These are phyloP conservation scores for Drosophila mimetica DNA, from an alignment of 2,888 invertebrate species.

Conservation along the genomic window DNA sequence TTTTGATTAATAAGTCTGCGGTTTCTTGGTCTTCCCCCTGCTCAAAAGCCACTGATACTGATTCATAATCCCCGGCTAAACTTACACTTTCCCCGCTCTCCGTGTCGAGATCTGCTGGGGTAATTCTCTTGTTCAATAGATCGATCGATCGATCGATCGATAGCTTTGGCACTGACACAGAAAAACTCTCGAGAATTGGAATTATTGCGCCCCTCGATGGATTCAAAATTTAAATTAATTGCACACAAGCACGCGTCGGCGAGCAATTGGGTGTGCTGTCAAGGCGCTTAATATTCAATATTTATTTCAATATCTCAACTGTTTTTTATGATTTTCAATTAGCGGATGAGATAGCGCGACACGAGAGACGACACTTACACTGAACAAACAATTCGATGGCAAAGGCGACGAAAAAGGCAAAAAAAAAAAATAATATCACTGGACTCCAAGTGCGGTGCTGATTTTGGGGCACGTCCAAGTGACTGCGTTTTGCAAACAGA, in stretches of 20 bases:
- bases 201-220: conserved; percentile 15
- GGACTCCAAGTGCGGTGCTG: conserved; percentile 1
- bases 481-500: conserved; percentile 81
- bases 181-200: conserved; percentile 19
- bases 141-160: conserved; percentile 18
- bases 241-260: conserved; percentile 33
- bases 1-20: neutral
- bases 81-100: conserved; percentile 7
- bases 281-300: conserved; percentile 9
- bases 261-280: conserved; percentile 13
- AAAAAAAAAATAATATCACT: conserved; percentile 11
- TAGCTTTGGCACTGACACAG: conserved; percentile 37
- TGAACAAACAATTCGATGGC: conserved; percentile 17
- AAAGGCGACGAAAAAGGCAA: neutral
- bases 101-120: neutral
- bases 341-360: conserved; percentile 30
- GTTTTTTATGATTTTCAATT: conserved; percentile 28
- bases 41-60: conserved; percentile 11
- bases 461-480: conserved; percentile 69
- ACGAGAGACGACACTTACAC: conserved; percentile 30
- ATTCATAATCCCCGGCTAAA: conserved; percentile 4
- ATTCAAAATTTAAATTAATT: conserved; percentile 31
- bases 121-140: neutral
- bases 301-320: conserved; percentile 4
- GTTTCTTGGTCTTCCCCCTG: conserved; percentile 20